These are phyloP conservation scores for Chelidonichthys spinosus DNA, from an alignment of 2,797 vertebrate species.

Conservation along the genomic window DNA sequence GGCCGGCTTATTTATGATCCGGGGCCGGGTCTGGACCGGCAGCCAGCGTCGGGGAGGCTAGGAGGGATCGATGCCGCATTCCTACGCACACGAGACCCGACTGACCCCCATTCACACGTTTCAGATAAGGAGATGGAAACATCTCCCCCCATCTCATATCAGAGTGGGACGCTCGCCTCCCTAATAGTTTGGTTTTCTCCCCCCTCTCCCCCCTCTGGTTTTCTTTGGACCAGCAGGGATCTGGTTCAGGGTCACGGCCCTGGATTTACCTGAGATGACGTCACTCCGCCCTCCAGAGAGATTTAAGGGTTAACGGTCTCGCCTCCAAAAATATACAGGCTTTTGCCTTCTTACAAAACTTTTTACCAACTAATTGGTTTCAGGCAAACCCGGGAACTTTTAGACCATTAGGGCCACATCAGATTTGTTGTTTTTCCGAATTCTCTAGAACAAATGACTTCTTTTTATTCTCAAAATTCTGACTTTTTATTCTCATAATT, in stretches of 20 bases:
- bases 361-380: neutral
- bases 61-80: conserved; percentile 57
- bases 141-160: conserved; percentile 65
- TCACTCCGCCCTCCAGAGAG: neutral
- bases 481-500: no score
- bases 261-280: neutral
- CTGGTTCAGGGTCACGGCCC: neutral
- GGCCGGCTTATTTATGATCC: conserved; percentile 76
- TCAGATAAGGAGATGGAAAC: conserved; percentile 71
- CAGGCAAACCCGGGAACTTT: neutral
- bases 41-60: conserved; percentile 47
- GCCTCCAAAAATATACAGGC: neutral
- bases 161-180: conserved; percentile 38
- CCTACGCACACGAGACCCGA: conserved; percentile 50
- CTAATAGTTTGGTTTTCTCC: conserved; percentile 9
- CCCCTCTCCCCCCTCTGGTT: neutral
- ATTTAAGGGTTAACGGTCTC: neutral
- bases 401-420: no score
- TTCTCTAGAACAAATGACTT: no score
- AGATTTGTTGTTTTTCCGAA: no score
- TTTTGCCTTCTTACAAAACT: neutral
- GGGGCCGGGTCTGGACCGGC: conserved; percentile 53
- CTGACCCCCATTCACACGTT: conserved; percentile 46
- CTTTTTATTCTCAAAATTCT: no score
- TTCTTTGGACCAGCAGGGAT: neutral